Conservation (phyloP, 2,113 vertebrate genomes). For the Dicrurus megarhynchus region DNA sequence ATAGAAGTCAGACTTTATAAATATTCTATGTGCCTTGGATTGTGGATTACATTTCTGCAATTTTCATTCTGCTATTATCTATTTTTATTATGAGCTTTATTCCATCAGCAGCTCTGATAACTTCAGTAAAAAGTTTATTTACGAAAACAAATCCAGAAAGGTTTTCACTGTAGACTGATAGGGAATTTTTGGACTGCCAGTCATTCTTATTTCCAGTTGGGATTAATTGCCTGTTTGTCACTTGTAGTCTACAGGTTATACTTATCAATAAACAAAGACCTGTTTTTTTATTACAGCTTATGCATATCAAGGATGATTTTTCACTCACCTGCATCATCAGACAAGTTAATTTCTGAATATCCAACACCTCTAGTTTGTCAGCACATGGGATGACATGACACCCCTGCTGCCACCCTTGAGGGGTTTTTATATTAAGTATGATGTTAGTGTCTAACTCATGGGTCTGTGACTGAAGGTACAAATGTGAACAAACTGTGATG, state of each 20-base stretch:
- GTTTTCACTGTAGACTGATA: background rate
- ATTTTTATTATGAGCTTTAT: conserved; percentile 46
- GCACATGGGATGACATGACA: background rate
- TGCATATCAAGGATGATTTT: background rate
- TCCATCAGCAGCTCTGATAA: conserved; percentile 17
- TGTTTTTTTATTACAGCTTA: background rate
- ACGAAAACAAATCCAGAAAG: background rate
- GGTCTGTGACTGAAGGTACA: background rate
- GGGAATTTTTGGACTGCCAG: background rate
- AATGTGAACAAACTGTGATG: background rate
- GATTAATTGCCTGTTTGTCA: conserved; percentile 30
- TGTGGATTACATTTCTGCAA: conserved; percentile 43
- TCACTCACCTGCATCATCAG: background rate
- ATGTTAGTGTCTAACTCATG: background rate
- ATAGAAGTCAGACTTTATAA: conserved; percentile 41
- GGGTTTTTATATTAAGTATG: background rate
- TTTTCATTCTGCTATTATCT: conserved; percentile 20
- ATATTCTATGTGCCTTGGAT: conserved; percentile 41
- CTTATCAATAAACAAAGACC: conserved; percentile 24
- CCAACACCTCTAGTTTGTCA: background rate
- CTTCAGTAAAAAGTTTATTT: conserved; percentile 3
- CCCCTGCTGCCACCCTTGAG: background rate
- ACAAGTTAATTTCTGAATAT: background rate
- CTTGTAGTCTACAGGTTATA: background rate
- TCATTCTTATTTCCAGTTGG: background rate